These are phyloP conservation scores for Acropora tenuis DNA, from an alignment of 64 coral and sea anemone genomes.

Conservation along the genomic window DNA sequence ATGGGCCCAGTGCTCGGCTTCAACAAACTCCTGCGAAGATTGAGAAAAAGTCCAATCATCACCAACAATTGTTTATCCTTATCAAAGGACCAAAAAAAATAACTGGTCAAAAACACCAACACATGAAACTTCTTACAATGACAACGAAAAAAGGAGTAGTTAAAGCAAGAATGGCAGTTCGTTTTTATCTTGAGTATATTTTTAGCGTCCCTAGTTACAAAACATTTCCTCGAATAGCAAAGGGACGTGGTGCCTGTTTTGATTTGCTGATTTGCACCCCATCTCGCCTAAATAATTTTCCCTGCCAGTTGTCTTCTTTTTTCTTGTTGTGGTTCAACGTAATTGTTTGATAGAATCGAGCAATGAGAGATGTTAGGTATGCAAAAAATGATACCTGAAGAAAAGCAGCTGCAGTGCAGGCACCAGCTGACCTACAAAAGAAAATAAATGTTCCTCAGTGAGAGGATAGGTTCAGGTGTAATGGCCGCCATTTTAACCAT, in stretches of 20 bases:
- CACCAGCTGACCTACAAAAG: conserved; percentile 75
- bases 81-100: neutral
- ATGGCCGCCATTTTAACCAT: no score
- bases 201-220: no score
- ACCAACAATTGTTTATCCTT: neutral
- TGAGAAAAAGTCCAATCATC: neutral
- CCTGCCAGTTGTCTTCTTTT: no score
- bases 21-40: conserved; percentile 83
- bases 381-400: conserved; percentile 70
- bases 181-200: no score
- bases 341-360: neutral
- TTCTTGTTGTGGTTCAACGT: no score
- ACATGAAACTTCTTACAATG: no score
- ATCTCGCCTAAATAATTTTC: neutral
- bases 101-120: no score
- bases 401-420: conserved; percentile 95
- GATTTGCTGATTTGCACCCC: neutral
- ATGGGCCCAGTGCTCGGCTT: conserved; percentile 86
- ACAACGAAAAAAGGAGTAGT: no score
- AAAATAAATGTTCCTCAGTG: neutral
- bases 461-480: no score
- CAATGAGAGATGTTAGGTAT: neutral
- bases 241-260: neutral
- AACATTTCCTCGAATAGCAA: neutral
- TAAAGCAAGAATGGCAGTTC: no score